Base-by-base conservation (phyloP, 2,797 vertebrate genomes). In the Pipistrellus kuhlii region DNA sequence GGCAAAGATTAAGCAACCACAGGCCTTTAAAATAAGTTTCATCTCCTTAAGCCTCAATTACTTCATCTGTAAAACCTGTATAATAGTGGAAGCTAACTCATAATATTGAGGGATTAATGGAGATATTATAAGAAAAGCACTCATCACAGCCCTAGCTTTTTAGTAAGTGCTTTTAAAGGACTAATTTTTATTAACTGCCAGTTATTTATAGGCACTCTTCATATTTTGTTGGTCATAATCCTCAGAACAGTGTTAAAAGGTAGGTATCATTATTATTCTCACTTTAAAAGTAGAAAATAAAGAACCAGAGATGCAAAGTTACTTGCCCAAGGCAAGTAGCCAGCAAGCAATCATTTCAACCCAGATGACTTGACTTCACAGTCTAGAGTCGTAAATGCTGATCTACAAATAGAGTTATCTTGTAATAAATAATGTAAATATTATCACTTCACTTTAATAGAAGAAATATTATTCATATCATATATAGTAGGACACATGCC, bases 1-100 rank as follows among this genome's bases (percentile, higher is more conserved):
- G 69, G 66, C 51, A 53, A 55, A 89, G 81, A 93, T 91, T 89
- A 89, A 91, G 85, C 3, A 75, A 69, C 88, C 66, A 86, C 88
- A 96, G 77, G 69, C 83, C 30, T 83, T 69, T 23, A 46, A 71
- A 90, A 55, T 75, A 27, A 13, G 35, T 46, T 32, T 75, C 71
- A 18, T 57, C 20, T 72, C 83, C 72, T n/a, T 69, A 41, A 83
- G 83, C 20, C 69, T 92, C 64, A 68, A 75, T 94, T 25, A 95
- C 32, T 55, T 93, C 93, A 78, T 57, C 81, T 41, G 72, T 64
- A 66, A 76, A 82, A 51, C 5, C 48, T 72, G 38, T 4, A 0
- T 69, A 64, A 81, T 53, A 66, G 88, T 1, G 53, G 35, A 68
- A 23, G 12, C 68, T 73, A 14, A 44, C 75, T 51, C 21, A 12